phyloP scores from a whole-genome alignment of 2,888 invertebrate genomes.

The Latrodectus elegans region DNA sequence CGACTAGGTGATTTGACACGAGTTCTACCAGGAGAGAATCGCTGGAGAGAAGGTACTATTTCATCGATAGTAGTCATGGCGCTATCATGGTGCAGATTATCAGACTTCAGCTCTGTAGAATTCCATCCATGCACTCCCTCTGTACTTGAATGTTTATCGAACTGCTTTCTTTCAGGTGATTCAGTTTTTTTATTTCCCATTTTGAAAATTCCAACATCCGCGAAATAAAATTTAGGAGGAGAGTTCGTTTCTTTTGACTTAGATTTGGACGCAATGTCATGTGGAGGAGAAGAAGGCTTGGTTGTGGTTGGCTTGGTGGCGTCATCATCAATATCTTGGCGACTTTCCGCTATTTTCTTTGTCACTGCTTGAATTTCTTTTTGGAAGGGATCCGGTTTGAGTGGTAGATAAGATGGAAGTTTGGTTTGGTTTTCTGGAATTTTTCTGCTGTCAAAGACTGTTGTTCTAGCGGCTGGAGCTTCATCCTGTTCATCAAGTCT shows the following conservation, averaged over 20 bases:
- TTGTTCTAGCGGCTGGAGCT: constrained; percentile 18
- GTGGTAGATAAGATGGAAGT: constrained; percentile 20
- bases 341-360: constrained; percentile 51
- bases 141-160: background rate
- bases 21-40: constrained; percentile 43
- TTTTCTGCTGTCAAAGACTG: constrained; percentile 60
- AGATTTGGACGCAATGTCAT: background rate
- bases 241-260: constrained; percentile 22
- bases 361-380: constrained; percentile 63
- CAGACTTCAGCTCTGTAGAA: background rate
- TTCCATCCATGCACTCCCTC: background rate
- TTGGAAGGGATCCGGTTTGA: constrained; percentile 48
- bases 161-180: background rate
- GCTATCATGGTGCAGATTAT: background rate
- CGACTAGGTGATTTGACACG: constrained; percentile 26
- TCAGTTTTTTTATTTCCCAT: background rate
- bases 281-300: background rate
- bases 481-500: constrained; percentile 50
- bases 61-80: constrained; percentile 37
- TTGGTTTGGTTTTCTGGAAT: constrained; percentile 42
- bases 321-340: background rate
- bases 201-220: constrained; percentile 49
- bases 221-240: constrained; percentile 58
- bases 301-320: background rate
- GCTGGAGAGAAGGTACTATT: constrained; percentile 51